Percentiles rank a stretch among this genome's conserved stretches.
Evolutionary conservation across 2,888 invertebrate genomes (phyloP).

Genomic region (Sphinx pinastri): DNA sequence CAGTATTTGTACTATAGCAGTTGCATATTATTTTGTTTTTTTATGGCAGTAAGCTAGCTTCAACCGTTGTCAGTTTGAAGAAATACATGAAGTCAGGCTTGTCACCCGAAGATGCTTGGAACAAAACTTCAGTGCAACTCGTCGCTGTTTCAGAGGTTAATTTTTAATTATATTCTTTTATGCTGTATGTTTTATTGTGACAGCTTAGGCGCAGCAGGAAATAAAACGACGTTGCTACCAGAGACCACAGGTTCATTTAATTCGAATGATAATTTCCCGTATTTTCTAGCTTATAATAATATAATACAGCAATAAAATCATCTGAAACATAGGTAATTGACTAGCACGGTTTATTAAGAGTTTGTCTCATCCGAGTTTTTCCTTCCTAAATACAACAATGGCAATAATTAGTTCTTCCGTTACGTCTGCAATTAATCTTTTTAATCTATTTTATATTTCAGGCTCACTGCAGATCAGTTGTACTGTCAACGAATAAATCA

Average conservation of each 20-base stretch:
- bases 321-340: too few relatives aligned
- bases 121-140: conserved; percentile 91
- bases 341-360: too few relatives aligned
- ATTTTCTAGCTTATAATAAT: too few relatives aligned
- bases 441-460: conserved; percentile 35
- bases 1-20: not conserved
- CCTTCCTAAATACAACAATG: too few relatives aligned
- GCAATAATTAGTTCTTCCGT: not conserved
- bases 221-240: not conserved
- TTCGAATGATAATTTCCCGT: too few relatives aligned
- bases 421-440: not conserved
- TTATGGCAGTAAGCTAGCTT: conserved; percentile 86
- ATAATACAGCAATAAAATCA: too few relatives aligned
- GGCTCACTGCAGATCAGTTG: conserved; percentile 90
- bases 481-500: conserved; percentile 88
- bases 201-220: not conserved
- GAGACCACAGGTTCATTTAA: too few relatives aligned
- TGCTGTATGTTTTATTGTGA: not conserved
- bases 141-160: conserved; percentile 91
- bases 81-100: conserved; percentile 85
- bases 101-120: conserved; percentile 92
- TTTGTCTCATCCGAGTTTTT: too few relatives aligned
- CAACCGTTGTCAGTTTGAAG: conserved; percentile 87
- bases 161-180: not conserved
- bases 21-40: not conserved